These are phyloP conservation scores for Anniella stebbinsi DNA, from an alignment of 2,797 vertebrate genomes.

Conservation along the genomic window DNA sequence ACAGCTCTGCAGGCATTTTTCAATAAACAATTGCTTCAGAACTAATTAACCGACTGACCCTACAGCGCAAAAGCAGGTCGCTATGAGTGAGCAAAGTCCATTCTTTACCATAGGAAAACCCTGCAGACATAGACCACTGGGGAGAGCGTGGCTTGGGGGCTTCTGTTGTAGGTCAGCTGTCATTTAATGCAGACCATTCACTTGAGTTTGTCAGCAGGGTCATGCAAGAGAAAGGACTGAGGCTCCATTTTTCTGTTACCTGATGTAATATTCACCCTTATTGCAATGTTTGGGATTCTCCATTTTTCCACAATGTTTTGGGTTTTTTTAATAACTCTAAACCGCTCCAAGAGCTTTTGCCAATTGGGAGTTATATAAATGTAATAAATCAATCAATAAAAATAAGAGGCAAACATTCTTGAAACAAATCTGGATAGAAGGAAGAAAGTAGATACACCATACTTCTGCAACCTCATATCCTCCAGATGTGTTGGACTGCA, in stretches of 20 bases:
- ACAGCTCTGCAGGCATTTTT: not conserved
- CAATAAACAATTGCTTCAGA: slow-evolving; percentile 22
- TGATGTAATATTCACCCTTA: not conserved
- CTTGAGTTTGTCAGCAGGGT: not conserved
- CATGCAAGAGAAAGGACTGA: not conserved
- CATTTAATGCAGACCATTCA: not conserved
- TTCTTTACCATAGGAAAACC: slow-evolving; percentile 10
- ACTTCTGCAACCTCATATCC: too few relatives aligned
- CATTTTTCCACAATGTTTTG: not conserved
- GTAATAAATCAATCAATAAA: too few relatives aligned
- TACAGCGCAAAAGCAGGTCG: not conserved
- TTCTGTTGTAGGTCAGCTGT: not conserved
- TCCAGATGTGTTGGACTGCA: too few relatives aligned
- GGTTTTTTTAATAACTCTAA: too few relatives aligned
- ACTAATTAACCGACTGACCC: slow-evolving; percentile 30
- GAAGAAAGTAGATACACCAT: not conserved
- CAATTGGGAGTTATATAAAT: too few relatives aligned
- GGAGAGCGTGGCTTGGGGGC: too few relatives aligned
- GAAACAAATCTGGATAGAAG: not conserved
- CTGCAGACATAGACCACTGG: not conserved
- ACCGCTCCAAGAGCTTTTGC: too few relatives aligned
- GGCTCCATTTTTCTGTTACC: not conserved
- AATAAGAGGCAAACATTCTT: not conserved
- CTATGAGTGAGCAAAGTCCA: not conserved
- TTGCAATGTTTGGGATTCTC: not conserved